Base-by-base conservation (phyloP, 1,140 invertebrate genomes). In the Ostrea denselamellosa region DNA sequence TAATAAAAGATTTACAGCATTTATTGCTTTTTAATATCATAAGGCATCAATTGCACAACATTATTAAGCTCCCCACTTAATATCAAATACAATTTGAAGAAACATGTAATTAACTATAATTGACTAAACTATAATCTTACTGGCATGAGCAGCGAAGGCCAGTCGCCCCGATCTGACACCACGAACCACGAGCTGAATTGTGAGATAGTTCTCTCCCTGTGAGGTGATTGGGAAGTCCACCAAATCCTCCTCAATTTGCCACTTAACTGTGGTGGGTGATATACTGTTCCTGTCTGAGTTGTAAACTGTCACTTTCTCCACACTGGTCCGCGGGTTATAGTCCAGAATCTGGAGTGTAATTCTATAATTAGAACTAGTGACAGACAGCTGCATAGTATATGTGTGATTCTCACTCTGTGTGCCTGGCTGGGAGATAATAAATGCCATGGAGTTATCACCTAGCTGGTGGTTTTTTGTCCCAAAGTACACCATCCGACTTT, bases 221-320 rank as follows among this genome's bases (percentile, higher is more conserved):
- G 94, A 94, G 19, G 92, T 82, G 22, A 94, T 85, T 0, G 94
- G 94, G 86, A 95, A 95, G 85, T 94, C 94, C 22, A 94, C 92
- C 12, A 95, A 83, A 88, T 95, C 94, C 77, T 93, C 88, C 34
- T 94, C 93, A 25, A 95, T 93, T 22, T 90, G 86, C 93, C 93
- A 94, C 25, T 89, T 89, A n/a, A 89, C 90, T 7, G 90, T 90
- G 17, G 53, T 82, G 9, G 83, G 4, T 0, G 51, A 12, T 25
- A 91, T 91, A 25, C 53, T 58, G 17, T 22, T 10, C 52, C 77
- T 62, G 19, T 58, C 68, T 10, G 91, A 88, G 83, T 94, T 92
- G 89, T 91, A 94, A 10, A 95, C 89, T 0, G 90, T 93, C 12
- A 95, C 93, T 58, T 93, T 91, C 88, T 95, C 94, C 0, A 92